Percentiles rank a stretch among this genome's conserved stretches.
These are phyloP conservation scores for Mastomys natalensis DNA, from an alignment of 2,113 vertebrate species.

Conservation along the genomic window DNA sequence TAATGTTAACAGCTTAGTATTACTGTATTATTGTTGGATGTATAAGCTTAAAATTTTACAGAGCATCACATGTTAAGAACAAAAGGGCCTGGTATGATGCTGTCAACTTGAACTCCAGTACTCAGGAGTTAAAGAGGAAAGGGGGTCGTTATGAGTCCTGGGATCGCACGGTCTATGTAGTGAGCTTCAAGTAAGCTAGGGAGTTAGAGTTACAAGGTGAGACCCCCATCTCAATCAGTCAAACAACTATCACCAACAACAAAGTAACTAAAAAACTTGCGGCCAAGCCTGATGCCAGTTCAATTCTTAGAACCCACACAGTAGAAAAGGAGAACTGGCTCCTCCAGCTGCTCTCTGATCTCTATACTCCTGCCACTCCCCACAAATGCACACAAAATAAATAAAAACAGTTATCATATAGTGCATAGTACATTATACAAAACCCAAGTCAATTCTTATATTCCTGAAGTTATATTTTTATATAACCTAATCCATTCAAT, in stretches of 20 bases:
- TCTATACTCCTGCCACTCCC: neutral
- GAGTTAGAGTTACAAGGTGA: neutral
- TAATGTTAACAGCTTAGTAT: constrained; percentile 33
- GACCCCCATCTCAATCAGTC: neutral
- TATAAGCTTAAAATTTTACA: constrained; percentile 27
- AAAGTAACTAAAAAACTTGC: neutral
- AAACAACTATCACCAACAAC: neutral
- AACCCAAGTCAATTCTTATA: neutral
- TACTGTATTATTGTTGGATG: neutral
- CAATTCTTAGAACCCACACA: neutral
- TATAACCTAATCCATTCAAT: constrained; percentile 16
- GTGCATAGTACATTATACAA: neutral
- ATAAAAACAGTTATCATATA: neutral
- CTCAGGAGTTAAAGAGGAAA: neutral
- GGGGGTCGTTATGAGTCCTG: neutral
- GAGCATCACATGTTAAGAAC: constrained; percentile 38
- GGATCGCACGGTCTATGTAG: neutral
- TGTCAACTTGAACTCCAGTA: neutral
- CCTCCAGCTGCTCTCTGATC: neutral
- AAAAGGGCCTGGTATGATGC: neutral
- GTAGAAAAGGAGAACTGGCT: neutral
- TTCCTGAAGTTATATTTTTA: constrained; percentile 17
- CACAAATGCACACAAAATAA: neutral
- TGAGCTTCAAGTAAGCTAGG: neutral
- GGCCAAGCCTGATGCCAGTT: neutral